These are phyloP conservation scores for Acanthurus tractus DNA, from an alignment of 2,797 vertebrate genomes.

Conservation along the genomic window DNA sequence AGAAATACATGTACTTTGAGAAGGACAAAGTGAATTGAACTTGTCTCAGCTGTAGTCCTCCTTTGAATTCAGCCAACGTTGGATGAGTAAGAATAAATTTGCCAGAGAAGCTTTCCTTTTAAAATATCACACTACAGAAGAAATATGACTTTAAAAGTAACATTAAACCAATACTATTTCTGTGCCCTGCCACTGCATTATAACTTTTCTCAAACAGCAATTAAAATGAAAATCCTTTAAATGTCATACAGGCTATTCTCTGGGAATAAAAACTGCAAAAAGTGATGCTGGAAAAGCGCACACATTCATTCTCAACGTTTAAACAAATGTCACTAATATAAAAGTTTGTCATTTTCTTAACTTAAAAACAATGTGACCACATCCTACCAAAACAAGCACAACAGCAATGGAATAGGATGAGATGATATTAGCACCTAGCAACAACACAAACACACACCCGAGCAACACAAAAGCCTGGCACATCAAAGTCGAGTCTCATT, in stretches of 20 bases:
- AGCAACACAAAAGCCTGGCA: constrained; percentile 51
- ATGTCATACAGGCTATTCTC: constrained; percentile 40
- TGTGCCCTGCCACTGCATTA: constrained; percentile 33
- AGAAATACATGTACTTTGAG: not conserved
- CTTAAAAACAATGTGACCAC: constrained; percentile 16
- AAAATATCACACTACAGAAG: constrained; percentile 38
- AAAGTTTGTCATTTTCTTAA: constrained; percentile 13
- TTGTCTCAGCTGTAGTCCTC: constrained; percentile 13
- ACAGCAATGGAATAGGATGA: not conserved
- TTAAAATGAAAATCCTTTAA: constrained; percentile 52
- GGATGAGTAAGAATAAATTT: constrained; percentile 37
- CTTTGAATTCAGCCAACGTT: constrained; percentile 26
- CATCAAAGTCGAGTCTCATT: constrained; percentile 67
- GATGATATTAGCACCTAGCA: constrained; percentile 15
- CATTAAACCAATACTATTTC: constrained; percentile 45
- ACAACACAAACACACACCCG: constrained; percentile 37
- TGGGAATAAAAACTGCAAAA: constrained; percentile 25
- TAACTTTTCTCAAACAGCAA: constrained; percentile 44
- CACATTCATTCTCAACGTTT: not conserved
- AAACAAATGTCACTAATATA: constrained; percentile 27
- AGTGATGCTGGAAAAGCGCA: constrained; percentile 3
- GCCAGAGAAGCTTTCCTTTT: constrained; percentile 34
- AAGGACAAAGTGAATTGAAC: constrained; percentile 24
- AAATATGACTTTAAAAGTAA: constrained; percentile 42
- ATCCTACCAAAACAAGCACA: constrained; percentile 6